Percentiles rank a stretch among this genome's conserved stretches.
Conservation (phyloP, 2,113 vertebrate species). For the Rafetus swinhoei region DNA sequence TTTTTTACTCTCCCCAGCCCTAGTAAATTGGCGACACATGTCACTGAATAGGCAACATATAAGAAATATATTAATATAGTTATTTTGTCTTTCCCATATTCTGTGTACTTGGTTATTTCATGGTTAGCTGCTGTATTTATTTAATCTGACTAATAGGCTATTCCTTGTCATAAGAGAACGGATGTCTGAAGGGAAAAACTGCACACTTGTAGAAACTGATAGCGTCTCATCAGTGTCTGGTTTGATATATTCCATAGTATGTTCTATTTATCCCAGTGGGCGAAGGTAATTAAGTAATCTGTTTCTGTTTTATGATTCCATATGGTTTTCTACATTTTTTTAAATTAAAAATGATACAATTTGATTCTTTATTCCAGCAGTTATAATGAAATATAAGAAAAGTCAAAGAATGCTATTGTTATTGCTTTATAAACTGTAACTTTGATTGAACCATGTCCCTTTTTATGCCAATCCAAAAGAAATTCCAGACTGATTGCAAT, state of each 20-base stretch:
- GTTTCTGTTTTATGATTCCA: constrained; percentile 63
- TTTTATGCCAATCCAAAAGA: neutral
- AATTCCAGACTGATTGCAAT: neutral
- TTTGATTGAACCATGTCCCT: neutral
- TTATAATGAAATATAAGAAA: constrained; percentile 32
- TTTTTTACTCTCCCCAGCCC: neutral
- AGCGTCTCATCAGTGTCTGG: constrained; percentile 53
- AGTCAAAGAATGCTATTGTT: neutral
- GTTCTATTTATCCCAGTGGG: constrained; percentile 62
- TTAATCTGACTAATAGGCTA: constrained; percentile 5
- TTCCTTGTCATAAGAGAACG: constrained; percentile 41
- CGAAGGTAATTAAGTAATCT: constrained; percentile 65
- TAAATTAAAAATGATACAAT: constrained; percentile 58
- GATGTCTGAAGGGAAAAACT: constrained; percentile 43
- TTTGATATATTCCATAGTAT: constrained; percentile 64
- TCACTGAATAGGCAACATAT: neutral
- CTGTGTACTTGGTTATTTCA: constrained; percentile 22
- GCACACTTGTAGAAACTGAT: constrained; percentile 37
- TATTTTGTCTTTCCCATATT: constrained; percentile 21
- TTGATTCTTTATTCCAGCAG: constrained; percentile 29
- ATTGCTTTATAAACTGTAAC: constrained; percentile 4
- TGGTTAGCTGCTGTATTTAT: constrained; percentile 26
- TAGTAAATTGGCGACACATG: constrained; percentile 6
- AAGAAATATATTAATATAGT: neutral
- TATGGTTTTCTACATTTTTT: constrained; percentile 71